Percentiles rank a stretch among this genome's conserved stretches.
Evolutionary conservation across 2,888 invertebrate species (phyloP).

Genomic region (Chrysolina americana): DNA sequence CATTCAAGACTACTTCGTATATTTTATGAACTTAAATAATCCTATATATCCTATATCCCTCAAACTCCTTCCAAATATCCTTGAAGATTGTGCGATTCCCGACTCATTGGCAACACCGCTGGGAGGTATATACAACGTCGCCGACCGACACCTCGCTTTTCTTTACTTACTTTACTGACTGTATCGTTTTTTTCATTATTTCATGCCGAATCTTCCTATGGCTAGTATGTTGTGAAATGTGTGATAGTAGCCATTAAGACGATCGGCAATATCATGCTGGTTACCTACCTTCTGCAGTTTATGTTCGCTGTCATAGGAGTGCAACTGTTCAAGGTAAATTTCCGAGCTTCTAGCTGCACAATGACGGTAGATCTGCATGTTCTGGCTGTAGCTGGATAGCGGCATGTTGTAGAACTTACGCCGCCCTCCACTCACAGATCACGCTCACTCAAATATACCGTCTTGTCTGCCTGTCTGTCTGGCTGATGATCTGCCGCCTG

Average conservation of each 20-base stretch:
- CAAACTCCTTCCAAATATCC: background rate
- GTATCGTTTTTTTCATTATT: conserved; percentile 66
- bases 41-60: background rate
- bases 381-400: conserved; percentile 62
- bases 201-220: conserved; percentile 66
- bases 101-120: conserved; percentile 7
- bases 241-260: conserved; percentile 99
- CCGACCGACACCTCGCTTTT: conserved; percentile 57
- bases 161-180: conserved; percentile 57
- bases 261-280: conserved; percentile 99
- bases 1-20: background rate
- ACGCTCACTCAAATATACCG: conserved; percentile 53
- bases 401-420: conserved; percentile 53
- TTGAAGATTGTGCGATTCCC: background rate
- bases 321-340: conserved; percentile 97
- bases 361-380: conserved; percentile 66
- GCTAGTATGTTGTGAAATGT: conserved; percentile 99
- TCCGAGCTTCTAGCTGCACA: conserved; percentile 64
- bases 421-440: conserved; percentile 57
- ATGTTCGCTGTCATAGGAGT: conserved; percentile 99
- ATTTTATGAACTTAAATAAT: background rate
- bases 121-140: conserved; percentile 15
- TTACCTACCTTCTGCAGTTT: conserved; percentile 99
- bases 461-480: conserved; percentile 60
- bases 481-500: conserved; percentile 55